phyloP scores from a whole-genome alignment of 2,113 vertebrate genomes.

The Rattus norvegicus region GRCr8 NC_086020.1:35638001-35638500 shows the following conservation, averaged over 20 bases:
- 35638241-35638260: neutral
- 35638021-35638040: neutral
- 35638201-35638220: neutral
- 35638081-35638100: slow-evolving; percentile 15
- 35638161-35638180: neutral
- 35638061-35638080: neutral
- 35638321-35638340: accelerated
- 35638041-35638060: neutral
- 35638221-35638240: neutral
- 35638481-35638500: slow-evolving; percentile 8
- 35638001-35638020: neutral
- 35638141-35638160: neutral
- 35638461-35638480: neutral
- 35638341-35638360: neutral
- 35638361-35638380: neutral
- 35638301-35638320: neutral
- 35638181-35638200: neutral
- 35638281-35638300: neutral
- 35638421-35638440: neutral
- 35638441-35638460: neutral
- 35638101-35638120: neutral
- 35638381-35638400: neutral
- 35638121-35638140: neutral
- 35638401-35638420: neutral
- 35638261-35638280: neutral